These are phyloP conservation scores for Bergia sp. DNA, from an alignment of 92 coral and sea anemone genomes.

Conservation along the genomic window DNA sequence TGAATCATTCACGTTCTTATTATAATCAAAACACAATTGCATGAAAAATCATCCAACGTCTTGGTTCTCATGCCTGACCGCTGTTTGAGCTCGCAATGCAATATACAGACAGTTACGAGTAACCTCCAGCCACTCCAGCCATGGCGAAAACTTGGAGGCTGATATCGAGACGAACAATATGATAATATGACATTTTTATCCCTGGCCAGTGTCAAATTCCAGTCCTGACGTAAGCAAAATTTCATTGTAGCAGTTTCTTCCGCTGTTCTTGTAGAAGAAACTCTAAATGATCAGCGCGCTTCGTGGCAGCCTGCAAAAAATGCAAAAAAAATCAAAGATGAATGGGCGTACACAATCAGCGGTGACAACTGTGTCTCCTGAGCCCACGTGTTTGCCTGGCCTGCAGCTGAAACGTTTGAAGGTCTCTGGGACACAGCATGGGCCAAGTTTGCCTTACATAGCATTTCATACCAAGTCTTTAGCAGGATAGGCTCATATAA, in stretches of 20 bases:
- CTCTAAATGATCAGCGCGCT: slow-evolving; percentile 95
- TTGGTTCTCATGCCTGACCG: not conserved
- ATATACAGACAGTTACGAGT: not conserved
- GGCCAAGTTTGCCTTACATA: not conserved
- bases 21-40: no score
- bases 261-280: slow-evolving; percentile 94
- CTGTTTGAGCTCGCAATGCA: not conserved
- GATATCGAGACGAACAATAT: not conserved
- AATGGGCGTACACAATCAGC: not conserved
- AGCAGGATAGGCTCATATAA: no score
- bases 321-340: not conserved
- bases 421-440: not conserved
- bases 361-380: not conserved
- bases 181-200: not conserved
- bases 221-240: not conserved
- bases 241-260: slow-evolving; percentile 79
- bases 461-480: not conserved
- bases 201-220: not conserved
- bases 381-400: not conserved
- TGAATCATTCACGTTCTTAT: not conserved
- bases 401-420: not conserved
- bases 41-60: not conserved
- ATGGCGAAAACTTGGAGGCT: not conserved
- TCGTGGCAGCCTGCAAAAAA: slow-evolving; percentile 90
- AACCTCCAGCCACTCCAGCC: not conserved